A percentile compares a stretch with the other conserved stretches of the same genome.
These are phyloP conservation scores for Saccostrea glomerata DNA, from an alignment of 1,140 invertebrate species.

Conservation along the genomic window DNA sequence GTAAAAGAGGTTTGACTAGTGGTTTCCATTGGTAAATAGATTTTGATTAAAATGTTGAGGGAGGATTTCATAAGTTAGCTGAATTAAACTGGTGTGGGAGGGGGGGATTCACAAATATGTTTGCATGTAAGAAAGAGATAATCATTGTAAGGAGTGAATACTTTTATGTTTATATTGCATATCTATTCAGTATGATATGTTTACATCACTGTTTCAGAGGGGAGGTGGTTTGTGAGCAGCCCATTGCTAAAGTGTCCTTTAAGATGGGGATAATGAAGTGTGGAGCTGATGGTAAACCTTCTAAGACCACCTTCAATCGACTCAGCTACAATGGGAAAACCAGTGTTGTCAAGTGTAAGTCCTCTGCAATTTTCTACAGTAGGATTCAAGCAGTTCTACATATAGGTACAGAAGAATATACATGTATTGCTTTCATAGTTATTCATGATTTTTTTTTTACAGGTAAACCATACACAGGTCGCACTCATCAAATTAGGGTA, in stretches of 20 bases:
- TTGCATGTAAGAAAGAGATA: too few relatives aligned
- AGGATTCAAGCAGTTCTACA: too few relatives aligned
- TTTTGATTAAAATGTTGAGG: too few relatives aligned
- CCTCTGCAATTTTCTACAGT: neutral
- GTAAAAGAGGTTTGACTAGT: too few relatives aligned
- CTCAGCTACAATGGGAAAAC: slow-evolving; percentile 91
- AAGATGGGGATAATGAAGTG: slow-evolving; percentile 98
- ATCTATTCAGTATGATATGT: too few relatives aligned
- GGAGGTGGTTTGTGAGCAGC: slow-evolving; percentile 90
- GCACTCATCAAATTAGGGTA: slow-evolving; percentile 99
- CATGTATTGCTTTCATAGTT: neutral
- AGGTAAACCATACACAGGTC: slow-evolving; percentile 90
- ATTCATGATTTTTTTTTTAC: slow-evolving; percentile 48
- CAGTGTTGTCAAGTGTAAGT: slow-evolving; percentile 93
- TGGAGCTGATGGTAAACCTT: slow-evolving; percentile 91
- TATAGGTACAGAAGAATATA: too few relatives aligned
- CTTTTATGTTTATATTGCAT: too few relatives aligned
- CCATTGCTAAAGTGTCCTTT: slow-evolving; percentile 95
- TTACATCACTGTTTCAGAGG: slow-evolving; percentile 85
- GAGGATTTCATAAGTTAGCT: too few relatives aligned
- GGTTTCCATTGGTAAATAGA: too few relatives aligned
- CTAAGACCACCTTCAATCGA: slow-evolving; percentile 92
- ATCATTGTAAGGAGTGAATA: too few relatives aligned
- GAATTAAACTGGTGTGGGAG: too few relatives aligned
- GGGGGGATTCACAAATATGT: too few relatives aligned